phyloP scores from a whole-genome alignment of 2,888 invertebrate species.

The Agrochola macilenta region DNA sequence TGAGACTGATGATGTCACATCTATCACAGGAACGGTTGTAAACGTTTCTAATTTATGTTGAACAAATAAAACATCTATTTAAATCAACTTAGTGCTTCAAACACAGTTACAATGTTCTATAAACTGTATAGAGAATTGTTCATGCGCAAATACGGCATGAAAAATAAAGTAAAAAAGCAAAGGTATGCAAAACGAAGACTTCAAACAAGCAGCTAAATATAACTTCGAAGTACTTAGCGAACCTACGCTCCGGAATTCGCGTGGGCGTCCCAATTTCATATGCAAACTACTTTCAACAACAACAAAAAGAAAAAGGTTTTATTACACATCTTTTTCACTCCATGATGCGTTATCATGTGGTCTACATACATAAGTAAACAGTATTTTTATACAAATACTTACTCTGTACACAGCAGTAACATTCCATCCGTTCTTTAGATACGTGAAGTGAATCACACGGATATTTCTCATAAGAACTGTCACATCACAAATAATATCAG shows the following conservation, averaged over 20 bases:
- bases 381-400: constrained; percentile 67
- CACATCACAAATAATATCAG: constrained; percentile 54
- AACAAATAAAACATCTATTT: not conserved
- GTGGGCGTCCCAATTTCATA: constrained; percentile 57
- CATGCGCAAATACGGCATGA: not conserved
- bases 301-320: not conserved
- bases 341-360: constrained; percentile 14
- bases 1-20: constrained; percentile 42
- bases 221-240: constrained; percentile 55
- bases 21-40: not conserved
- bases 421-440: constrained; percentile 81
- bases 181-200: constrained; percentile 39
- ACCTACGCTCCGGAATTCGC: constrained; percentile 56
- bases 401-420: constrained; percentile 79
- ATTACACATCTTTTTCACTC: not conserved
- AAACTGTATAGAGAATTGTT: not conserved
- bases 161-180: constrained; percentile 23
- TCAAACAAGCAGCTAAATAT: constrained; percentile 54
- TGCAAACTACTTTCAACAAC: constrained; percentile 1
- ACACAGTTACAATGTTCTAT: not conserved
- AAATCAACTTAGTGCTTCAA: not conserved
- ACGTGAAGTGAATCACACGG: constrained; percentile 62
- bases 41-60: constrained; percentile 1
- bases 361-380: constrained; percentile 55
- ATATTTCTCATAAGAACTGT: constrained; percentile 47